Evolutionary conservation across 2,888 invertebrate species (phyloP).

Genomic region (Tricholauxania praeusta): DNA sequence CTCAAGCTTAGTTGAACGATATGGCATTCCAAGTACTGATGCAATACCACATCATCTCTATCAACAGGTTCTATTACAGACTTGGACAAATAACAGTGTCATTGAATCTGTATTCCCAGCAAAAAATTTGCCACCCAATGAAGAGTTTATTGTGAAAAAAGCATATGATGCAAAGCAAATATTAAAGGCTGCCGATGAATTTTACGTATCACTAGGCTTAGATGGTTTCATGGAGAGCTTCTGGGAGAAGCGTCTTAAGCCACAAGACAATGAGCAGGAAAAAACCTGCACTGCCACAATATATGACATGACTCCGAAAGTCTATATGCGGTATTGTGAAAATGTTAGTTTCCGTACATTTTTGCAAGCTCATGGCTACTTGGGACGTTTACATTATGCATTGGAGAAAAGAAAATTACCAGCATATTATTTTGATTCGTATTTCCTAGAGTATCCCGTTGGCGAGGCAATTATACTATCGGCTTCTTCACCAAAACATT

Average conservation of each 20-base stretch:
- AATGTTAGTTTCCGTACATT: slow-evolving; percentile 23
- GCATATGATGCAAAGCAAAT: slow-evolving; percentile 8
- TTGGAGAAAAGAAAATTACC: slow-evolving; percentile 29
- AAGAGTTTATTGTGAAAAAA: slow-evolving; percentile 15
- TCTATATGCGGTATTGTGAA: slow-evolving; percentile 28
- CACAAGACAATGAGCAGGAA: not conserved
- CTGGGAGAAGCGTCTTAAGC: not conserved
- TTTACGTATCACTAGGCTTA: slow-evolving; percentile 36
- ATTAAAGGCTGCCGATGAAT: slow-evolving; percentile 15
- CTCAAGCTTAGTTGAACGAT: slow-evolving; percentile 69
- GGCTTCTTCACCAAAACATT: slow-evolving; percentile 16
- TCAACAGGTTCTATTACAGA: slow-evolving; percentile 30
- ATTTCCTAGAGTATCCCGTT: slow-evolving; percentile 15
- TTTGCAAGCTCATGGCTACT: slow-evolving; percentile 26
- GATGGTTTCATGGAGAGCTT: slow-evolving; percentile 11
- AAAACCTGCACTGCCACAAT: slow-evolving; percentile 9
- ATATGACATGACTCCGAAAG: not conserved
- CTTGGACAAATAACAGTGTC: slow-evolving; percentile 13
- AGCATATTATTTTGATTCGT: not conserved
- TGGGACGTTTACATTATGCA: slow-evolving; percentile 32
- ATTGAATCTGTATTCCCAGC: slow-evolving; percentile 15
- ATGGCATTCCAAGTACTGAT: slow-evolving; percentile 6
- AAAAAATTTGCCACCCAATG: slow-evolving; percentile 16
- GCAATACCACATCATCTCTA: slow-evolving; percentile 36
- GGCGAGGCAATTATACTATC: slow-evolving; percentile 31